Conservation (phyloP, 2,888 invertebrate species). For the Archaeoteleia sp. region DNA sequence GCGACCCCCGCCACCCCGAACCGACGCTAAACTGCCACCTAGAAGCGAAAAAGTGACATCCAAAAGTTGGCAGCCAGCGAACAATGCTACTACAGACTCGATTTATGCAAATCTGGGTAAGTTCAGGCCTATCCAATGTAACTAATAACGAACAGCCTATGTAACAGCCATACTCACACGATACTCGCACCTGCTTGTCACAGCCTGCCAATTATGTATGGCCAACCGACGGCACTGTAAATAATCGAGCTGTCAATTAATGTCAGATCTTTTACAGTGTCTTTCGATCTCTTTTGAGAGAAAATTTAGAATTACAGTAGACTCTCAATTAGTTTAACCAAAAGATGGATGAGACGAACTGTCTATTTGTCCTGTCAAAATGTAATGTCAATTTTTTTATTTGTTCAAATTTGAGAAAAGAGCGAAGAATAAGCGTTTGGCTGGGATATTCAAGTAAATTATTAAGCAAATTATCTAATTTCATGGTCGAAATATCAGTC, state of each 20-base stretch:
- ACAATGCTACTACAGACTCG: slow-evolving; percentile 64
- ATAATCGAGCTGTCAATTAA: slow-evolving; percentile 13
- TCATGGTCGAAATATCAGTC: too few species aligned
- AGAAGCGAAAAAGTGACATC: slow-evolving; percentile 56
- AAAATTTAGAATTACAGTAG: too few species aligned
- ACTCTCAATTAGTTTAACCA: too few species aligned
- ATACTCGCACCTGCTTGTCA: slow-evolving; percentile 64
- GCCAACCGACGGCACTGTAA: slow-evolving; percentile 48
- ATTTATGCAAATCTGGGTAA: slow-evolving; percentile 88
- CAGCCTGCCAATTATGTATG: slow-evolving; percentile 60
- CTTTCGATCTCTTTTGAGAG: slow-evolving; percentile 13
- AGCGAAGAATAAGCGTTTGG: too few species aligned
- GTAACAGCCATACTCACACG: slow-evolving; percentile 67
- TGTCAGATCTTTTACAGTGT: not conserved
- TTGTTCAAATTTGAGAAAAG: too few species aligned
- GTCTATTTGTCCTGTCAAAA: too few species aligned
- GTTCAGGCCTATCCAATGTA: slow-evolving; percentile 75
- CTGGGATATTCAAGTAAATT: too few species aligned
- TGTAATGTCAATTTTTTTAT: too few species aligned
- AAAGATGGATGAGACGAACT: too few species aligned
- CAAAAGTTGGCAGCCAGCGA: slow-evolving; percentile 54
- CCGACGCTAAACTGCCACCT: slow-evolving; percentile 71
- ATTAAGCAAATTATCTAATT: too few species aligned
- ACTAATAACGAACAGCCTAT: slow-evolving; percentile 63
- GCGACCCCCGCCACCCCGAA: slow-evolving; percentile 82